These are phyloP conservation scores for Morone saxatilis DNA, from an alignment of 2,113 vertebrate species.

Conservation along the genomic window DNA sequence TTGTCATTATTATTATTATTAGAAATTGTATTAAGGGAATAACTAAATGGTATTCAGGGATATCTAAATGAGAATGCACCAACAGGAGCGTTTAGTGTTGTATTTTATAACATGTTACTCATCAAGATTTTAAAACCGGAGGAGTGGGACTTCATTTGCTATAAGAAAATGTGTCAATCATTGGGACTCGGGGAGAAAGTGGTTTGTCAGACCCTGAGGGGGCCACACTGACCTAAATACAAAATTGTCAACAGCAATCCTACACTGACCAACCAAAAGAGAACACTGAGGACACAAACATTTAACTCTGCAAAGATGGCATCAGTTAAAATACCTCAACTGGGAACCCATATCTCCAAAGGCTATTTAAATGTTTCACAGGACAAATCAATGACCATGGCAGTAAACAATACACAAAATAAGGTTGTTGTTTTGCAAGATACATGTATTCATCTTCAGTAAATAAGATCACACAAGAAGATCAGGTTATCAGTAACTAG, in stretches of 20 bases:
- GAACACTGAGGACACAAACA: conserved; percentile 59
- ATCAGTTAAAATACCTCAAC: conserved; percentile 13
- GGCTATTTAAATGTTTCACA: conserved; percentile 20
- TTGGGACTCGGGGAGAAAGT: conserved; percentile 78
- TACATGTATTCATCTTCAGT: neutral
- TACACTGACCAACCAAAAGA: conserved; percentile 69
- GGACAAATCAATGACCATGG: neutral
- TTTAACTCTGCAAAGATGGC: conserved; percentile 58
- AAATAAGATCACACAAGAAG: neutral
- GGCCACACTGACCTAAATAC: conserved; percentile 86
- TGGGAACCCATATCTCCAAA: neutral
- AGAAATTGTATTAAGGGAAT: neutral
- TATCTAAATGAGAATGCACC: conserved; percentile 54
- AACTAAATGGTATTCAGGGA: conserved; percentile 49
- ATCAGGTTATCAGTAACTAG: conserved; percentile 30
- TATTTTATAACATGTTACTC: conserved; percentile 80
- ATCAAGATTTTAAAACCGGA: conserved; percentile 82
- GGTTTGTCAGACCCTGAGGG: conserved; percentile 84
- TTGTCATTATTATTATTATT: conserved; percentile 3
- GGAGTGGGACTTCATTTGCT: conserved; percentile 78
- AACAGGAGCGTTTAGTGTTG: conserved; percentile 69
- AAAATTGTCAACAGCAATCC: conserved; percentile 82
- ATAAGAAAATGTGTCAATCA: conserved; percentile 86
- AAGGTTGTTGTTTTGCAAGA: neutral
- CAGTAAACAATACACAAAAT: neutral